phyloP scores from a whole-genome alignment of 2,797 vertebrate genomes.

The Pseudochromis fuscus region DNA sequence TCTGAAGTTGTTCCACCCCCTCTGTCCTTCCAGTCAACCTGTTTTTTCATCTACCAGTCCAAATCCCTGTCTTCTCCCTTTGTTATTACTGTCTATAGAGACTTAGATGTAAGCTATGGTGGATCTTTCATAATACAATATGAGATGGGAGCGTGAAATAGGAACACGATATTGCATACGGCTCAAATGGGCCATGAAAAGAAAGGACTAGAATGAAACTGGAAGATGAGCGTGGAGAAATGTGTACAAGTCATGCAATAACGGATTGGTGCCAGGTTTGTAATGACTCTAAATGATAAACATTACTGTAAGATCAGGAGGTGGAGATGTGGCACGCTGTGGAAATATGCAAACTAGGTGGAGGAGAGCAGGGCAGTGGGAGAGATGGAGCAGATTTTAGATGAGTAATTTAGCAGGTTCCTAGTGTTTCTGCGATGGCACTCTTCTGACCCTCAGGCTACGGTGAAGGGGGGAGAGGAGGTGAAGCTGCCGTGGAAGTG shows the following conservation, averaged over 20 bases:
- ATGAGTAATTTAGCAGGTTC: conserved; percentile 49
- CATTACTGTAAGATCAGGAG: conserved; percentile 30
- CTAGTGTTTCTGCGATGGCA: conserved; percentile 30
- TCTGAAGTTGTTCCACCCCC: conserved; percentile 31
- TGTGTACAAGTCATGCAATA: conserved; percentile 23
- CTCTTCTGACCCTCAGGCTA: conserved; percentile 47
- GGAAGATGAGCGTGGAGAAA: conserved; percentile 26
- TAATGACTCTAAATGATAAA: conserved; percentile 41
- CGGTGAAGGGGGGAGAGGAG: conserved; percentile 27
- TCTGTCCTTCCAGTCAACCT: conserved; percentile 27
- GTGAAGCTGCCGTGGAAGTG: conserved; percentile 54
- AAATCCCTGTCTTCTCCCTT: conserved; percentile 40
- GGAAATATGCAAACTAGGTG: conserved; percentile 30
- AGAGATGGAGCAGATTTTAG: conserved; percentile 40
- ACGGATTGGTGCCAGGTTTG: conserved; percentile 29
- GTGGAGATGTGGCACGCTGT: conserved; percentile 10
- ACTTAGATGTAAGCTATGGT: conserved; percentile 58
- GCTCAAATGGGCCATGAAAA: conserved; percentile 75
- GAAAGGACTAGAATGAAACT: conserved; percentile 53
- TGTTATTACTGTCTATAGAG: conserved; percentile 40
- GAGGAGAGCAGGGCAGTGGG: conserved; percentile 1
- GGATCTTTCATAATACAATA: conserved; percentile 64
- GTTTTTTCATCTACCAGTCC: conserved; percentile 51
- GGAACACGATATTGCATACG: conserved; percentile 66
- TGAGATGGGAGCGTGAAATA: conserved; percentile 65